Evolutionary conservation across 1,140 invertebrate genomes (phyloP), one percentile per base, ranked within the genome.

Genomic region (Ceratina australensis): DNA sequence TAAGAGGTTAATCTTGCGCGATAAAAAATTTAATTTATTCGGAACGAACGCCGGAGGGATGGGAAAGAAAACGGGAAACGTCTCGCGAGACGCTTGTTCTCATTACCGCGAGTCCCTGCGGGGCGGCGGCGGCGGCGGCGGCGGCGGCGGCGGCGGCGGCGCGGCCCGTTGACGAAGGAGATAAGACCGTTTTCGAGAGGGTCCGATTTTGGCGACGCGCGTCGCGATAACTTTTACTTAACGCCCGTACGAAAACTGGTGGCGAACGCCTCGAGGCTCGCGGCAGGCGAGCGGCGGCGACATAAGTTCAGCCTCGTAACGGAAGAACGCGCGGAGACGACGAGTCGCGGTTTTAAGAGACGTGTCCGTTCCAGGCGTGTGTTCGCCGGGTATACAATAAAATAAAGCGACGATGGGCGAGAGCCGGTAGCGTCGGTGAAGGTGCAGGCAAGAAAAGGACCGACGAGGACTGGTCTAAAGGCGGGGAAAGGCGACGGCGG

Each of bases 401-500:
- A 77, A 77, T 77, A 77, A 77, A 77, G 49, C 65, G 64, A 47
- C 47, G 33, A 42, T 42, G 33, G 47, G 47, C 47, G 56, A 68
- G 56, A 60, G 66, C 52, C 63, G 63, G 0, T 63, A 28, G 60
- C 64, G 67, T 28, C 28, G 66, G 24, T 0, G 49, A 49, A 22
- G 57, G 66, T 47, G 67, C 52, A 50, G 52, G 71, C 61, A 72
- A 74, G 71, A 74, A 74, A 79, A 74, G 72, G 78, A 79, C 49
- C 74, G 74, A 77, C 20, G 66, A 77, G 22, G 74, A 77, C 71
- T 74, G 73, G 82, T 56, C 56, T 42, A 67, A 74, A 87, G 83
- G 83, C 84, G 77, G 84, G 80, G 80, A 79, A 83, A 79, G 83
- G 83, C 81, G 83, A 72, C 86, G 86, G 88, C 89, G 89, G 89